Base-by-base conservation (phyloP, 2,888 invertebrate genomes). In the Baccha elongata region DNA sequence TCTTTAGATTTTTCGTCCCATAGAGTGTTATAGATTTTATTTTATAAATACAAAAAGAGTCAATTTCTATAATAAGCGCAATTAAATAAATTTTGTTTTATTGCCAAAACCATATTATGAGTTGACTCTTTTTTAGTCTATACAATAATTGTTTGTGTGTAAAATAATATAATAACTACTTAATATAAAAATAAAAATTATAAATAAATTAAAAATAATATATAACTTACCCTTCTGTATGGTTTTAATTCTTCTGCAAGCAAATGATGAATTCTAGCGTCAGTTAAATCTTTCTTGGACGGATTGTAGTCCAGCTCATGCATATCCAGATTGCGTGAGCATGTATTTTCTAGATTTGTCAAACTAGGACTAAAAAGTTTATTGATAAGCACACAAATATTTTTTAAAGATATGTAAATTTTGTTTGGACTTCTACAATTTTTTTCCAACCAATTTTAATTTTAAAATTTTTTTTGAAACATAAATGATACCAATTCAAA, bases 241-340 rank as follows among this genome's bases (percentile, higher is more conserved):
- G 98, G 97, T 91, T 97, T 96, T 44, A 97, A 91, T 90, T 97
- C 97, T 90, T 97, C 97, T 3, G 96, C 96, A 44, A 98, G 92
- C 48, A 98, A 92, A 91, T 98, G 98, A 91, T 98, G 98, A 86
- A 98, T 97, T 90, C 94, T 95, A n/a, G 97, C 97, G 90, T 98
- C 98, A 1, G 97, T 97, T 74, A 97, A 91, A 91, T 98, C 98
- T 90, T 97, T 97, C 89, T 95, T 95, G 71, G 96, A 96, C 62
- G 97, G 97, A 92, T 96, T 96, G 89, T 98, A 98, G 88, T 98
- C 97, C 88, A 98, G 91, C 88, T 98, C 97, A 89, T 97, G 97
- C 93, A 98, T 95, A 88, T 98, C 98, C 87, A 98, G 94, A 90
- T 97, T 97, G 94, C 97, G 96, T 0, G 95, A 95, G 84, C 96